phyloP scores from a whole-genome alignment of 92 coral and sea anemone species.

The Metridium senile region DNA sequence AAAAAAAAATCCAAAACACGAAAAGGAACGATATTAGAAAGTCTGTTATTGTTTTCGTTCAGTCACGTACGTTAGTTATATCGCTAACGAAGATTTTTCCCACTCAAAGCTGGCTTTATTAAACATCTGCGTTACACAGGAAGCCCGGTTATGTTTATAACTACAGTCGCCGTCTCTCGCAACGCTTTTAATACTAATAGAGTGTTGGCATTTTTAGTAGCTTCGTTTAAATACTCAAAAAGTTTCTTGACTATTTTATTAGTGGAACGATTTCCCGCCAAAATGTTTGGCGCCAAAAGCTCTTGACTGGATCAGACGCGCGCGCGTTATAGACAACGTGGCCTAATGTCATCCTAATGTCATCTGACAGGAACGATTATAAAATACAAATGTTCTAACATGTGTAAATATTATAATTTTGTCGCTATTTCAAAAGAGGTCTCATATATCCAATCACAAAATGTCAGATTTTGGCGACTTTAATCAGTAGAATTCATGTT shows the following conservation, averaged over 20 bases:
- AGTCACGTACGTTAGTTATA: too few species aligned
- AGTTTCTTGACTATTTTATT: neutral
- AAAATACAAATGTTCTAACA: neutral
- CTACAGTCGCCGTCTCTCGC: too few species aligned
- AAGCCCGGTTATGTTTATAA: neutral
- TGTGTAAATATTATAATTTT: neutral
- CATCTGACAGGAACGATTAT: neutral
- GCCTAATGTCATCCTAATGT: neutral
- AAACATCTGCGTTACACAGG: constrained; percentile 5
- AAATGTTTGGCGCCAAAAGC: constrained; percentile 11
- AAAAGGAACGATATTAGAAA: too few species aligned
- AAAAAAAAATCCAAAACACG: too few species aligned
- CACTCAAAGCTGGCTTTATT: too few species aligned
- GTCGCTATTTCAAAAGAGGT: neutral
- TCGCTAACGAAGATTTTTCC: too few species aligned
- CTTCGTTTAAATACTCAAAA: too few species aligned
- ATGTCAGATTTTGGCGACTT: neutral
- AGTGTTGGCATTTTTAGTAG: too few species aligned
- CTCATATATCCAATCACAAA: neutral
- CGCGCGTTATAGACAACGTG: neutral
- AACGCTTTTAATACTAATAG: too few species aligned
- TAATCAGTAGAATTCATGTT: neutral
- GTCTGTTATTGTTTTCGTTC: too few species aligned
- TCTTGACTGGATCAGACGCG: neutral
- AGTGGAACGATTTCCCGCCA: constrained; percentile 2